phyloP scores from a whole-genome alignment of 2,113 vertebrate species.

The Malurus cyaneus region DNA sequence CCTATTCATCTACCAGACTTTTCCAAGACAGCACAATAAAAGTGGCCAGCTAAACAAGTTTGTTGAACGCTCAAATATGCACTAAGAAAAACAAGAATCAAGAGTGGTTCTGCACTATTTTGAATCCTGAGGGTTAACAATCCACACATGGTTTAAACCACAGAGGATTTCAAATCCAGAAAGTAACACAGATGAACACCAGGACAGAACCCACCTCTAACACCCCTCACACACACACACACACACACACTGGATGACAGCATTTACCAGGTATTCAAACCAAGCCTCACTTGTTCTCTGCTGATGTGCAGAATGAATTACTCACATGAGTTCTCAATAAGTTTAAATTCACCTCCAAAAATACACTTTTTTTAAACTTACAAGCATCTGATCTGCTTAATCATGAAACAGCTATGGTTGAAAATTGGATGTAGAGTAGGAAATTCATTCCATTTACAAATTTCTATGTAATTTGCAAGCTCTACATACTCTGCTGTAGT shows the following conservation, averaged over 20 bases:
- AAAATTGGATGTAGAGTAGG: not conserved
- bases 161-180: not conserved
- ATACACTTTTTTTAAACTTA: not conserved
- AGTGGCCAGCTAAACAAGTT: not conserved
- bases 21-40: not conserved
- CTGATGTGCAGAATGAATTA: not conserved
- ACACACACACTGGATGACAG: not conserved
- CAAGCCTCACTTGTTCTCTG: not conserved
- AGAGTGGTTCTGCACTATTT: not conserved
- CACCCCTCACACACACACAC: not conserved
- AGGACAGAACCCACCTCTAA: not conserved
- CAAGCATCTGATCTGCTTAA: not conserved
- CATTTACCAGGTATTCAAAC: not conserved
- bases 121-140: not conserved
- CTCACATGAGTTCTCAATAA: not conserved
- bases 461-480: not conserved
- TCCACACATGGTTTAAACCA: not conserved
- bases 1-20: not conserved
- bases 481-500: not conserved
- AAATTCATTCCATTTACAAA: not conserved
- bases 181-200: not conserved
- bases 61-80: not conserved
- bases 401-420: not conserved
- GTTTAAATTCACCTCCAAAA: not conserved
- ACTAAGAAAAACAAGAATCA: not conserved